Evolutionary conservation across 2,888 invertebrate species (phyloP).

Genomic region (Acleris holmiana): DNA sequence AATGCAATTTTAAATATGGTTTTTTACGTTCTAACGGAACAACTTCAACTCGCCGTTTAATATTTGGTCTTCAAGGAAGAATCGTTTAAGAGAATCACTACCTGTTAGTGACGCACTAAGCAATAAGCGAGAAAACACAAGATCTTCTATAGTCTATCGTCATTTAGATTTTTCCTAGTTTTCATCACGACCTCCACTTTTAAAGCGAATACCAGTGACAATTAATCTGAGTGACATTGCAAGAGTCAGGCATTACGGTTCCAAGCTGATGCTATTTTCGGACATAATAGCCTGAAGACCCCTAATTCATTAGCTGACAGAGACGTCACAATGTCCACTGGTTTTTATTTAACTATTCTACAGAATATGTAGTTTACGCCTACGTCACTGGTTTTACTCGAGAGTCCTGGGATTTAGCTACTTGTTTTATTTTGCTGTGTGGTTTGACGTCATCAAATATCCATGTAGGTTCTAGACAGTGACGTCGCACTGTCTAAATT

Average conservation of each 20-base stretch:
- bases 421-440: no score
- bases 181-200: no score
- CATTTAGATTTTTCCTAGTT: no score
- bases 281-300: constrained; percentile 21
- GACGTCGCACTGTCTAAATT: neutral
- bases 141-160: no score
- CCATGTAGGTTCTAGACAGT: neutral
- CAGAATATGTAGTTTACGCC: constrained; percentile 16
- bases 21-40: no score
- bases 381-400: constrained; percentile 9
- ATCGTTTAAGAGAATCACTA: no score
- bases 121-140: no score
- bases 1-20: no score
- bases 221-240: constrained; percentile 27
- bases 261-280: constrained; percentile 25
- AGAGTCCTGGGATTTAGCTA: neutral
- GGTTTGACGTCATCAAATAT: no score
- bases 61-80: no score
- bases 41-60: no score
- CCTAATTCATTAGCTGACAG: constrained; percentile 17
- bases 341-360: neutral
- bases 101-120: no score
- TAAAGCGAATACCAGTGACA: constrained; percentile 13
- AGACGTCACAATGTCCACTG: constrained; percentile 16
- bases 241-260: constrained; percentile 17